Conservation (phyloP, 2,113 vertebrate genomes). For the Miniopterus natalensis region DNA sequence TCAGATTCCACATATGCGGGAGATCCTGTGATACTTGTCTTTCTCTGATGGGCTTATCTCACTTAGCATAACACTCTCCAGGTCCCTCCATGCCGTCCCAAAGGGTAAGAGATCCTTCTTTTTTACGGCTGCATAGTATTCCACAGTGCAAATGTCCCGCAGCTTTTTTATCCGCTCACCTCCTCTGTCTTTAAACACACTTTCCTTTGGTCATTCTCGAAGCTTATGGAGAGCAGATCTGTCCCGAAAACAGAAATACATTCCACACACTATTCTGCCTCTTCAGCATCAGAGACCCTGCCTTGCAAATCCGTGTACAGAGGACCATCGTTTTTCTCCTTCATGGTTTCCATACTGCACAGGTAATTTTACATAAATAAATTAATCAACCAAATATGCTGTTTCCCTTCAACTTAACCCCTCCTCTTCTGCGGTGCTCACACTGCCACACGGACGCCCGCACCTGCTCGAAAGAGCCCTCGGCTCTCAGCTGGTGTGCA, state of each 20-base stretch:
- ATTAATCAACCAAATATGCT: accelerated
- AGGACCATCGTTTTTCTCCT: not conserved
- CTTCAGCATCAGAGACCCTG: accelerated
- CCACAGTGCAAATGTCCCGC: no score
- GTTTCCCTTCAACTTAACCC: not conserved
- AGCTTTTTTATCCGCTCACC: no score
- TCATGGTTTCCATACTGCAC: accelerated
- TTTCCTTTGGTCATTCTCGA: not conserved
- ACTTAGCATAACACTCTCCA: no score
- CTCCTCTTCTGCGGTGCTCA: accelerated
- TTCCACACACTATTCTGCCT: not conserved
- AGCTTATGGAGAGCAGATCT: not conserved
- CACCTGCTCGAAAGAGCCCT: not conserved
- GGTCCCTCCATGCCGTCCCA: no score
- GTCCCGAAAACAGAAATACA: not conserved
- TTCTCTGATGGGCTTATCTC: no score
- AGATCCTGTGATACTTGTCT: no score
- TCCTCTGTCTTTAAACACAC: no score
- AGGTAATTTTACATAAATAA: not conserved
- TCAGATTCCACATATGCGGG: no score
- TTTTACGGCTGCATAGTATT: no score
- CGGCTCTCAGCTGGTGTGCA: accelerated
- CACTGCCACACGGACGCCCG: not conserved
- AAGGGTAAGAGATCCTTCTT: no score
- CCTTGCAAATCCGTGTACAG: accelerated